Evolutionary conservation across 2,888 invertebrate genomes (phyloP), one percentile per base, ranked within the genome.

Genomic region (Meiosimyza decipiens): DNA sequence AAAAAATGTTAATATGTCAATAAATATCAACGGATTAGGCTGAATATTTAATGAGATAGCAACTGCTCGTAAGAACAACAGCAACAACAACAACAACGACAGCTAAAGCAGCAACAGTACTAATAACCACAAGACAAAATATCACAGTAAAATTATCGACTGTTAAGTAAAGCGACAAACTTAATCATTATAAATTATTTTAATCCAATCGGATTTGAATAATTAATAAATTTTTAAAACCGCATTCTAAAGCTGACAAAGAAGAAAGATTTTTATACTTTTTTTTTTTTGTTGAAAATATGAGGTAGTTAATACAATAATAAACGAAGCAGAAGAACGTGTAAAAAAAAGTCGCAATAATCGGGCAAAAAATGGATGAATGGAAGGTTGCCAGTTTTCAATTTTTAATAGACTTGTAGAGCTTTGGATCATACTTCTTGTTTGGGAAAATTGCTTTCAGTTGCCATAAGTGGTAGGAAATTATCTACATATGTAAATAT

Each of bases 151-250:
- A 71, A 76, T 75, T 74, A 73, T 70, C 57, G 63, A 47, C 70
- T 52, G 40, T 54, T 40, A 70, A 67, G 71, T 68, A 70, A 75
- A 75, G 76, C 77, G 77, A 73, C 76, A 77, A 65, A 78, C 78
- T 40, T 79, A 78, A 78, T 77, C 75, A 75, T 84, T 86, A 87
- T 87, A 87, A 87, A 87, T 87, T 87, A 87, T 85, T 84, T 85
- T 86, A 87, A 87, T 86, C 87, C 85, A 85, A 86, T 85, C 85
- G 87, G 87, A 87, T 87, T 87, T 87, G 84, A 87, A 87, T 87
- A 87, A 87, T 87, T 87, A 86, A 87, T 87, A 85, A 83, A 74
- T 77, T 77, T 76, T 40, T 40, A 40, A 70, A 74, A 71, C 66
- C 72, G 73, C 71, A 76, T 74, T 76, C 73, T 63, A 52, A 49